Percentiles rank a stretch among this genome's conserved stretches.
These are phyloP conservation scores for Charadrius vociferus DNA, from an alignment of 2,113 vertebrate species.

Conservation along the genomic window DNA sequence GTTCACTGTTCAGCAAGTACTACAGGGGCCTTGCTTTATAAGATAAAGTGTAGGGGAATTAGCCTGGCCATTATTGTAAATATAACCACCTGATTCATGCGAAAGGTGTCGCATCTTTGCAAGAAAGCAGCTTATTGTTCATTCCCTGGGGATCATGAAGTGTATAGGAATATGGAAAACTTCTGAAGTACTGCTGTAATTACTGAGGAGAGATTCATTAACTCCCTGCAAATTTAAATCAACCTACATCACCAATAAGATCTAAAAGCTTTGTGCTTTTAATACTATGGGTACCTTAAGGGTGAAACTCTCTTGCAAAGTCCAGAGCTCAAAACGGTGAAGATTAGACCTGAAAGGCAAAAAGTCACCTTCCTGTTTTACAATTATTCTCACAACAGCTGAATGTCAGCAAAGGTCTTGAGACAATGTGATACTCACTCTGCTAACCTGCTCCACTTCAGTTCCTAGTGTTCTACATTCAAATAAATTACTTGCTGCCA, in stretches of 20 bases:
- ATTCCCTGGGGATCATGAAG: not conserved
- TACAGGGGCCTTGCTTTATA: not conserved
- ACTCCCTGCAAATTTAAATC: not conserved
- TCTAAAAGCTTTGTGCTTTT: not conserved
- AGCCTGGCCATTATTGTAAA: not conserved
- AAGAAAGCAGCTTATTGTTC: not conserved
- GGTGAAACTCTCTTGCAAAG: not conserved
- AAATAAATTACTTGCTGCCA: constrained; percentile 22
- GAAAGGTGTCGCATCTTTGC: not conserved
- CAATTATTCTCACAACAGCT: not conserved
- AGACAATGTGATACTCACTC: not conserved
- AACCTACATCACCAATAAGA: not conserved
- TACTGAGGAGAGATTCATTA: not conserved
- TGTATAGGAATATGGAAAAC: not conserved
- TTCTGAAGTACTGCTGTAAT: not conserved
- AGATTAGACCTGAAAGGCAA: not conserved
- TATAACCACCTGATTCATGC: not conserved
- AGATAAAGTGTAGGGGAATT: not conserved
- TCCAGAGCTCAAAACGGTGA: not conserved
- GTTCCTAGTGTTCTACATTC: not conserved
- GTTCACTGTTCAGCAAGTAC: not conserved
- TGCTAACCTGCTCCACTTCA: not conserved
- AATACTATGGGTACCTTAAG: not conserved
- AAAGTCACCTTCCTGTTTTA: not conserved
- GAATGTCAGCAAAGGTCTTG: not conserved